phyloP scores from a whole-genome alignment of 2,888 invertebrate species.

The Amphimallon solstitiale region DNA sequence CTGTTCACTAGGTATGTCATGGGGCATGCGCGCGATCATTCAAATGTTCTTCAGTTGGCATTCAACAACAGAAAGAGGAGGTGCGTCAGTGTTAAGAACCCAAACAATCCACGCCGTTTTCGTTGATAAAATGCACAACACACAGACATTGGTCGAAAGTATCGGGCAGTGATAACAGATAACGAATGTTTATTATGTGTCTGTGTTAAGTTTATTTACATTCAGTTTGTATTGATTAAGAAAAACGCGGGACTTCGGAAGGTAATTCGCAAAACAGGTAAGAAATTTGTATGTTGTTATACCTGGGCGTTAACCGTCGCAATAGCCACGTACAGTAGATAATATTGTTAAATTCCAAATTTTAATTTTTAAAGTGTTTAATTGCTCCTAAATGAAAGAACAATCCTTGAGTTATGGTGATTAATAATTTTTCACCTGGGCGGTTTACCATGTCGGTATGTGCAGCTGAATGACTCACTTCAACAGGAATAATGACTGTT shows the following conservation, averaged over 20 bases:
- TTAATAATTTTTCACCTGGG: slow-evolving; percentile 3
- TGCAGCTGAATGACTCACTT: slow-evolving; percentile 35
- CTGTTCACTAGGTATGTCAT: slow-evolving; percentile 33
- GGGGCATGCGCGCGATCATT: slow-evolving; percentile 36
- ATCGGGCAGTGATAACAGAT: background rate
- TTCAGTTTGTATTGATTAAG: slow-evolving; percentile 1
- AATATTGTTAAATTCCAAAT: background rate
- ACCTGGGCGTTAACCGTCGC: slow-evolving; percentile 31
- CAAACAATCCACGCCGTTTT: slow-evolving; percentile 6
- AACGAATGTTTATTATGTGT: slow-evolving; percentile 21
- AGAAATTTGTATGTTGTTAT: background rate
- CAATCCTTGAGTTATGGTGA: background rate
- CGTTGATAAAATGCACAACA: background rate
- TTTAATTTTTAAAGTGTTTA: background rate
- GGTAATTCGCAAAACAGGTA: slow-evolving; percentile 13
- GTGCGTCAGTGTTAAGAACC: slow-evolving; percentile 11
- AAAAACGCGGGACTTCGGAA: slow-evolving; percentile 11
- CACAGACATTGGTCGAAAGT: background rate
- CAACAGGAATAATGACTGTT: background rate
- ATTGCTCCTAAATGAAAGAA: background rate
- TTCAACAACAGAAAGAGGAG: slow-evolving; percentile 15
- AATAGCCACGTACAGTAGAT: background rate
- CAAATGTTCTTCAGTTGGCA: slow-evolving; percentile 40
- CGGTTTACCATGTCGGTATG: slow-evolving; percentile 17
- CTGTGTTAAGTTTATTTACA: slow-evolving; percentile 14